Conservation (phyloP, 2,113 vertebrate genomes). For the Rhinolophus ferrumequinum region DNA sequence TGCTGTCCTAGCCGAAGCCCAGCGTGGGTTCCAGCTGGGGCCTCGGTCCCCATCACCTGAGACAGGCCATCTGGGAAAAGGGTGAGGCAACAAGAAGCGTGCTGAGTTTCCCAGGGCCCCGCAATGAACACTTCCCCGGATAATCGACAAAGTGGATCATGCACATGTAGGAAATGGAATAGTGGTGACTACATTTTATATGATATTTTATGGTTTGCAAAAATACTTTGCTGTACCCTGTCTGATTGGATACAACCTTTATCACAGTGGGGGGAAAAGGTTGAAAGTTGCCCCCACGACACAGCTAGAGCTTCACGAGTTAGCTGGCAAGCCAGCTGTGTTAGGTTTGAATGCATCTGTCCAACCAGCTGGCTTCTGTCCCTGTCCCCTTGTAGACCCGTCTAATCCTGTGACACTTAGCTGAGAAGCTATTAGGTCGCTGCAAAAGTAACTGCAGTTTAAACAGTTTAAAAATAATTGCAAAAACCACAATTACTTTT, state of each 20-base stretch:
- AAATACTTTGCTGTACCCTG: constrained; percentile 10
- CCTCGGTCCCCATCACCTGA: not conserved
- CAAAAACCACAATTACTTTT: no score
- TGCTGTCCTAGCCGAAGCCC: not conserved
- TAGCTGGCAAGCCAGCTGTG: not conserved
- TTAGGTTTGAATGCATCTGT: not conserved
- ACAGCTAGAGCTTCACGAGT: not conserved
- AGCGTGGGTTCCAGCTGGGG: not conserved
- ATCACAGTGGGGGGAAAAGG: not conserved
- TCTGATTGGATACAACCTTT: constrained; percentile 43
- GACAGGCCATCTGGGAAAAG: not conserved
- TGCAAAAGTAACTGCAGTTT: no score
- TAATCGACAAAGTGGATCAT: not conserved
- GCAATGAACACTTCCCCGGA: not conserved
- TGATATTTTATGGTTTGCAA: constrained; percentile 40
- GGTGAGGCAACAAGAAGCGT: not conserved
- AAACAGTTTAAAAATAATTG: no score
- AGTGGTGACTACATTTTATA: not conserved
- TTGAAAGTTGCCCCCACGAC: not conserved
- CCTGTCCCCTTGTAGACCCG: not conserved
- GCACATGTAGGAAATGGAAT: not conserved
- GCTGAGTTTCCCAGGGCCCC: not conserved
- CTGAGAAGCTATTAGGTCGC: not conserved
- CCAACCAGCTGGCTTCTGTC: not conserved
- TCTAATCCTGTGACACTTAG: not conserved